Base-by-base conservation (phyloP, 92 coral and sea anemone species). In the Pocillopora grandis region DNA sequence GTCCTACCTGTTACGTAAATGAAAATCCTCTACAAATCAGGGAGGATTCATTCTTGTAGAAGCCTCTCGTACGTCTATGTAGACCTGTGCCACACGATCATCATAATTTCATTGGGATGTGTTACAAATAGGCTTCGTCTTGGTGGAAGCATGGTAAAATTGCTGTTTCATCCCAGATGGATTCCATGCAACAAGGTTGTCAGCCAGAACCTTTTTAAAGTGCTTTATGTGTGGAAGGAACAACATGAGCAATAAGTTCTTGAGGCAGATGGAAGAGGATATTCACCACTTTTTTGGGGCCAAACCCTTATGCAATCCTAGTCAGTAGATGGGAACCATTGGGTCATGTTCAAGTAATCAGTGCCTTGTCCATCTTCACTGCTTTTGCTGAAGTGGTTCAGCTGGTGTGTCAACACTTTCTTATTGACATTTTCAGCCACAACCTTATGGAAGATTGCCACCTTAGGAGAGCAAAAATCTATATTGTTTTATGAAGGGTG, bases 171-270 rank as follows among this genome's bases (percentile, higher is more conserved):
- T 27, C 31, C 31, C 31, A 27, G 89, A 68, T 20, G 81, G 89
- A 31, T 67, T 78, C 89, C 89, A 86, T 2, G 85, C 89, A 13
- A 85, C 85, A 79, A 86, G 81, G 18, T 86, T 85, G 66, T 78
- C 89, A 3, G 85, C 81, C 55, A 86, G 36, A 62, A 85, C 81
- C 48, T 77, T 85, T 62, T 85, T 77, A 67, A 31, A 73, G 82
- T 85, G 88, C 23, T 59, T 55, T 27, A 85, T 77, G 71, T 85
- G 82, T 48, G 76, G 75, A 66, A 62, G 88, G 88, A 77, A 85
- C 88, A 62, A 76, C 84, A 59, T 77, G 84, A 9, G 84, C 88
- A 19, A 76, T 68, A 63, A 19, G 42, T 66, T 76, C 73, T 48
- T 37, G 62, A 49, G 63, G 60, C 75, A 31, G 84, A 80, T 62